phyloP scores from a whole-genome alignment of 1,140 invertebrate genomes.

The Cydia pomonella region DNA sequence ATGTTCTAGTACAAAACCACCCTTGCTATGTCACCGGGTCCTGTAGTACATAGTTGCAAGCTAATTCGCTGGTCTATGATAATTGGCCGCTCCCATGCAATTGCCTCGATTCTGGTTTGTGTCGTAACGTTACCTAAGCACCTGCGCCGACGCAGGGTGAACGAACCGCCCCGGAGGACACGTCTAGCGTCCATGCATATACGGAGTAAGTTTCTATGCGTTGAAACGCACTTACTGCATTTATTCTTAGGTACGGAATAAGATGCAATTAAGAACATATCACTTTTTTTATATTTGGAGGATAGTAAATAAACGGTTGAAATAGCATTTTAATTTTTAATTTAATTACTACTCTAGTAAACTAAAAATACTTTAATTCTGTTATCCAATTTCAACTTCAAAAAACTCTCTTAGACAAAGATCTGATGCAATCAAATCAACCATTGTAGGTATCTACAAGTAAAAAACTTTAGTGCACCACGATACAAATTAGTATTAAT shows the following conservation, averaged over 20 bases:
- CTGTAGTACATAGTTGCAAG: background rate
- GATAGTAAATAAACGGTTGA: background rate
- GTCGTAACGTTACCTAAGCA: slow-evolving; percentile 19
- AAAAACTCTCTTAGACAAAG: too few species aligned
- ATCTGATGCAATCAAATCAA: background rate
- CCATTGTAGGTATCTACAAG: background rate
- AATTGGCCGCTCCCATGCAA: slow-evolving; percentile 11
- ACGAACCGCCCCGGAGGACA: slow-evolving; percentile 14
- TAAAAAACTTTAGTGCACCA: background rate
- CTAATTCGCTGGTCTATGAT: slow-evolving; percentile 9
- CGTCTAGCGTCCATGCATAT: background rate
- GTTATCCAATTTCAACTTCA: too few species aligned
- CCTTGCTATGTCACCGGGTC: background rate
- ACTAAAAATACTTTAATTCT: too few species aligned
- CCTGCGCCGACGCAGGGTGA: slow-evolving; percentile 4
- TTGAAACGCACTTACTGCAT: background rate
- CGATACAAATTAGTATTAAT: background rate
- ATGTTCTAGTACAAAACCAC: background rate
- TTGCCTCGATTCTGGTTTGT: background rate
- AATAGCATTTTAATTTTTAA: too few species aligned
- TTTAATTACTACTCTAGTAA: too few species aligned
- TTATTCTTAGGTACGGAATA: background rate
- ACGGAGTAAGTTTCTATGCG: background rate
- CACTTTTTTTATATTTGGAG: background rate
- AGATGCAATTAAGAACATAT: background rate